Percentiles rank a stretch among this genome's conserved stretches.
phyloP scores from a whole-genome alignment of 1,140 invertebrate genomes.

The Drosophila guanche region DNA sequence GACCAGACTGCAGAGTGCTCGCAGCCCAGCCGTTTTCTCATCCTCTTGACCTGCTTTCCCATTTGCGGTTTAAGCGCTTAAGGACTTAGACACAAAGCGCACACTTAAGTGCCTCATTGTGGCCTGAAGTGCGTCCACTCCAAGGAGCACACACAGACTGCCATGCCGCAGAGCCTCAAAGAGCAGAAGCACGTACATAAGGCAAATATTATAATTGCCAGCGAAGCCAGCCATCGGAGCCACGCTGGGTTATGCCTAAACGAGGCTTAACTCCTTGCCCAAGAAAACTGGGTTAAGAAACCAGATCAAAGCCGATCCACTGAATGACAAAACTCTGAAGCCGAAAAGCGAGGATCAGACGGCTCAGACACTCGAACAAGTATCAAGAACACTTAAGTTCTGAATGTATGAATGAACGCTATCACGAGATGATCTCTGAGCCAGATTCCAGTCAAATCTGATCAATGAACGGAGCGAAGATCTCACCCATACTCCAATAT shows the following conservation, averaged over 20 bases:
- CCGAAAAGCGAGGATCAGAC: constrained; percentile 12
- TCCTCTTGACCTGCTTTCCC: constrained; percentile 26
- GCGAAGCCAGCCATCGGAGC: neutral
- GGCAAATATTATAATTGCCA: constrained; percentile 16
- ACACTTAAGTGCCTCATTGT: constrained; percentile 70
- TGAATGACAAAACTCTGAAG: neutral
- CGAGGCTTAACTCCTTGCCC: constrained; percentile 20
- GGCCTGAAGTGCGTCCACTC: constrained; percentile 62
- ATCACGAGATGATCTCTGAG: too few relatives aligned
- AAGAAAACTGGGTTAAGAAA: constrained; percentile 12
- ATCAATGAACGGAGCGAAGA: too few relatives aligned
- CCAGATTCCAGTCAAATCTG: too few relatives aligned
- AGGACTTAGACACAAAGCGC: constrained; percentile 57
- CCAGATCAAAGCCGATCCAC: constrained; percentile 17
- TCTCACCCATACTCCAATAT: too few relatives aligned
- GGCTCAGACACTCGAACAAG: constrained; percentile 20
- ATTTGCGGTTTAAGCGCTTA: constrained; percentile 49
- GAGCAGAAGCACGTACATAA: constrained; percentile 28
- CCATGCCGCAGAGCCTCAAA: neutral
- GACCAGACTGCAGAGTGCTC: constrained; percentile 12
- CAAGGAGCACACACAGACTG: constrained; percentile 7
- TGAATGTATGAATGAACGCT: constrained; percentile 10
- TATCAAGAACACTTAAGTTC: constrained; percentile 19
- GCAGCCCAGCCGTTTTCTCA: neutral
- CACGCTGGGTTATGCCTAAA: too few relatives aligned